Conservation (phyloP, 2,113 vertebrate genomes). For the Pithys albifrons region DNA sequence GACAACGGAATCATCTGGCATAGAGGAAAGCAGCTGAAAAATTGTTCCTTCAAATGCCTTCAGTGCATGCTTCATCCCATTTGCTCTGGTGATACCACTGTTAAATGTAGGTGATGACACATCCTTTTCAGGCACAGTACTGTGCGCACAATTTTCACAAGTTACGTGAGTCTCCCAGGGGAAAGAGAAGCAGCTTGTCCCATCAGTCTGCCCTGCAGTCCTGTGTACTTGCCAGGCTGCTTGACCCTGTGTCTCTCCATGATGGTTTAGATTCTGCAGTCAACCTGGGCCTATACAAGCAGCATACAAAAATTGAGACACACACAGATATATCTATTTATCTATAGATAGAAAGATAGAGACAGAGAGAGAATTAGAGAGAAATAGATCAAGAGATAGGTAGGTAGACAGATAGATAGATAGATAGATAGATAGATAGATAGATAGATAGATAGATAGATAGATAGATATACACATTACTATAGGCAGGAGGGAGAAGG, state of each 20-base stretch:
- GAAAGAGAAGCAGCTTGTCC: neutral
- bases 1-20: constrained; percentile 55
- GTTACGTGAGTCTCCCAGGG: neutral
- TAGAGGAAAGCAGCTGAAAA: constrained; percentile 49
- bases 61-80: constrained; percentile 22
- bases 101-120: constrained; percentile 63
- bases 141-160: neutral
- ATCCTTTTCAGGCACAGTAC: constrained; percentile 46
- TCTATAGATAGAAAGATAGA: neutral
- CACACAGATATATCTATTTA: too few relatives aligned
- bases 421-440: neutral
- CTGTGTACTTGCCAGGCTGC: neutral
- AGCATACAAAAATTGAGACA: neutral
- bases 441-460: neutral
- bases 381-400: neutral
- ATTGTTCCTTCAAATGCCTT: neutral
- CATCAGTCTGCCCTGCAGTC: neutral
- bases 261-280: neutral
- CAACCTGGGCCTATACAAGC: neutral
- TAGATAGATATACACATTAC: neutral
- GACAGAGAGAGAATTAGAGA: neutral
- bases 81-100: constrained; percentile 35
- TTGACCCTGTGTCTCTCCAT: neutral
- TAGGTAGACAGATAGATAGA: too few relatives aligned
- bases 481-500: neutral